These are phyloP conservation scores for Sebastes jordani DNA, from an alignment of 2,797 vertebrate species.

Conservation along the genomic window DNA sequence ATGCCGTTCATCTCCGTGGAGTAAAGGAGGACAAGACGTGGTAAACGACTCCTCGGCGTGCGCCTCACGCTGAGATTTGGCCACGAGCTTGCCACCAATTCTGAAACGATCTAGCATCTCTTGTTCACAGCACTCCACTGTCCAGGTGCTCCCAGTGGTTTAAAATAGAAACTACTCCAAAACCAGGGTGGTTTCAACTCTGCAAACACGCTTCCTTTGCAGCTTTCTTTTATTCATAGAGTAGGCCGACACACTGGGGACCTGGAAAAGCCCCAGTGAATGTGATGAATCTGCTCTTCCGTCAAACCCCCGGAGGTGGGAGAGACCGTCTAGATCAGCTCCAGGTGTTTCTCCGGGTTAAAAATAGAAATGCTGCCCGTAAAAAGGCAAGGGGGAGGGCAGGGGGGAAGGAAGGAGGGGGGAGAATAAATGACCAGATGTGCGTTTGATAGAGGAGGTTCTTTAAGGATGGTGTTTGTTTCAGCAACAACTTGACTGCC, in stretches of 20 bases:
- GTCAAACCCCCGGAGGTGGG: slow-evolving; percentile 23
- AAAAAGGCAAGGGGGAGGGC: slow-evolving; percentile 27
- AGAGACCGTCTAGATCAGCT: slow-evolving; percentile 56
- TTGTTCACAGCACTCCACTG: neutral
- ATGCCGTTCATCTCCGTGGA: neutral
- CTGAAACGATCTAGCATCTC: neutral
- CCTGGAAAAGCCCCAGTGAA: slow-evolving; percentile 52
- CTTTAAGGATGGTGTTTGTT: slow-evolving; percentile 23
- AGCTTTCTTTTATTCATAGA: slow-evolving; percentile 31
- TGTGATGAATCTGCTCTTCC: slow-evolving; percentile 67
- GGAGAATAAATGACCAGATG: slow-evolving; percentile 21
- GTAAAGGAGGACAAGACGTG: neutral
- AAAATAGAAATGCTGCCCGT: slow-evolving; percentile 67
- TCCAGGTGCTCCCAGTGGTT: slow-evolving; percentile 23
- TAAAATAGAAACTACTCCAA: slow-evolving; percentile 30
- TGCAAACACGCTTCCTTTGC: slow-evolving; percentile 49
- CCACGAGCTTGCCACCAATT: neutral
- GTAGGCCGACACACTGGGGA: slow-evolving; percentile 5
- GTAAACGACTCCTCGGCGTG: neutral
- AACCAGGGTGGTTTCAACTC: slow-evolving; percentile 29
- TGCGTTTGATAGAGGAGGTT: slow-evolving; percentile 9
- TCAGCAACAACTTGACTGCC: slow-evolving; percentile 15
- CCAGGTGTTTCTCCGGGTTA: slow-evolving; percentile 71
- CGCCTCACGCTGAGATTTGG: neutral
- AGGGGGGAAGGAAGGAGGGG: slow-evolving; percentile 3